These are phyloP conservation scores for Poliocrania exsul DNA, from an alignment of 2,797 vertebrate species.

Conservation along the genomic window DNA sequence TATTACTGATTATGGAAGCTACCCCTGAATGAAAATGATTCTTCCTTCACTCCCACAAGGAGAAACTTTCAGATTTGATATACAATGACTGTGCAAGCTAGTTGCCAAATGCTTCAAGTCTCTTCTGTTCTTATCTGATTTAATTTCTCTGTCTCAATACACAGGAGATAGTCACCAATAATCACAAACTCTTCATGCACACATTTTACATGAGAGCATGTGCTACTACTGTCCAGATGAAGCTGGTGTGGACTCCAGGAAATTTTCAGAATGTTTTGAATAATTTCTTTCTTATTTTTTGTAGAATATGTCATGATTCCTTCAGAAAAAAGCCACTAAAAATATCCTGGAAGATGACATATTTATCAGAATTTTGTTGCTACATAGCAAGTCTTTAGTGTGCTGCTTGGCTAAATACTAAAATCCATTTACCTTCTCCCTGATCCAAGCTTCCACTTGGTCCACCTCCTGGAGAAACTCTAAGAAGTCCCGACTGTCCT, in stretches of 20 bases:
- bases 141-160: background rate
- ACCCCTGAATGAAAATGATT: background rate
- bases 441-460: conserved; percentile 90
- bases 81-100: background rate
- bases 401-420: background rate
- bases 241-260: background rate
- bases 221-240: background rate
- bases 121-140: background rate
- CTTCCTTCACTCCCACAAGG: background rate
- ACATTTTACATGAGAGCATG: background rate
- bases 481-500: conserved; percentile 84
- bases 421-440: conserved; percentile 82
- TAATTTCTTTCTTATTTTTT: background rate
- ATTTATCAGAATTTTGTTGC: background rate
- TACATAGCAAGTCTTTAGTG: background rate
- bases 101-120: background rate
- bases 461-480: conserved; percentile 90
- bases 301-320: background rate
- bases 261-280: background rate
- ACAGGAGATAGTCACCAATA: background rate
- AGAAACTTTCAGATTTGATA: background rate
- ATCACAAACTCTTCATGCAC: background rate
- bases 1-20: background rate
- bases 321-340: background rate
- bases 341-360: background rate